Base-by-base conservation (phyloP, 2,113 vertebrate species). In the Hippopotamus amphibius region DNA sequence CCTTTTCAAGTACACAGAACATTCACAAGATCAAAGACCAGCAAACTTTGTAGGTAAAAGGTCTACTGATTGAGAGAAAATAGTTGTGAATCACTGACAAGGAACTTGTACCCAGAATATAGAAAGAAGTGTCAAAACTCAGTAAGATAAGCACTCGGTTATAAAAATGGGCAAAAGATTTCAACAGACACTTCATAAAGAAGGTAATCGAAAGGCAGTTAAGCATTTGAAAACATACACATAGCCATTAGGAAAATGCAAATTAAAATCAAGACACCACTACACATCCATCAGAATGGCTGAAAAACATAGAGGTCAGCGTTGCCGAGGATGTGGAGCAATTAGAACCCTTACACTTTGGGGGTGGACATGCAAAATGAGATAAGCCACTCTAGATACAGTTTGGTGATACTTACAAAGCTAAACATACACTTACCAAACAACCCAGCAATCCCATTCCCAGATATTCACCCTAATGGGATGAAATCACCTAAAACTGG, bases 101-200 rank as follows among this genome's bases (percentile, higher is more conserved):
- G n/a, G 30, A 79, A 53, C 74, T 77, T 53, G 74, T 53, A 21
- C 30, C 30, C 48, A 77, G 48, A 33, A n/a, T 53, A 77, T 12
- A 77, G 48, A 77, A 77, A 77, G 71, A 77, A 50, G 33, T 53
- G 28, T 77, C 74, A 77, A 77, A 50, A 48, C 7, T 28, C 71
- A 77, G 0, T 77, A 28, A 90, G 33, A 90, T 53, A 41, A 90
- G 21, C 43, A 77, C 59, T 89, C 33, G 48, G 14, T 88, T 59
- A 88, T 21, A 76, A 76, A 48, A 72, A 88, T 33, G 24, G 37
- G 55, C 85, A 72, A 88, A 59, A 59, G 37, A 59, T 65, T 90
- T 90, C 43, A 65, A 77, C 41, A 77, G 37, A 77, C 21, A 63
- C 57, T 77, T 77, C 24, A 65, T n/a, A 63, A 65, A 37, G 22